A percentile compares a stretch with the other conserved stretches of the same genome.
phyloP scores from a whole-genome alignment of 2,888 invertebrate species.

The Melieria picta region DNA sequence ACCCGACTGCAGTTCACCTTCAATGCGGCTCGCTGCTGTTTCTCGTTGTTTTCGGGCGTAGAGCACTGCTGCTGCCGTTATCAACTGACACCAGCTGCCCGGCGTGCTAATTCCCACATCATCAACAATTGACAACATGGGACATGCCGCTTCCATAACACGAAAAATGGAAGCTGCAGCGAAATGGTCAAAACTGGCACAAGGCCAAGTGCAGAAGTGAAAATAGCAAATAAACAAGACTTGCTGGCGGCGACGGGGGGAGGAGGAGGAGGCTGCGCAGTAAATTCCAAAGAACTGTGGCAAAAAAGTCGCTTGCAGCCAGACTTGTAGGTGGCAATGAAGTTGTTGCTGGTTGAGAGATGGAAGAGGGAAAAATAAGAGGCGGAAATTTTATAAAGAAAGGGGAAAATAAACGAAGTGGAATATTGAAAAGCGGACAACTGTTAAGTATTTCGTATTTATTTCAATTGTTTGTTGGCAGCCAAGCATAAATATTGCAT shows the following conservation, averaged over 20 bases:
- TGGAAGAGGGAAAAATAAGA: too few relatives aligned
- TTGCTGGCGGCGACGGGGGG: neutral
- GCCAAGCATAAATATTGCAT: constrained; percentile 49
- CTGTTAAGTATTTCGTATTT: constrained; percentile 54
- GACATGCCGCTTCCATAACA: constrained; percentile 41
- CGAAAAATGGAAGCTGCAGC: too few relatives aligned
- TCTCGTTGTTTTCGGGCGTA: too few relatives aligned
- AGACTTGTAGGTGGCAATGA: too few relatives aligned
- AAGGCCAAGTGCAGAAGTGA: neutral
- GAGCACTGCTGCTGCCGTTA: too few relatives aligned
- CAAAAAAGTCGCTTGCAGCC: too few relatives aligned
- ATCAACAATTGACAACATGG: constrained; percentile 45
- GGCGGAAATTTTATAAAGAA: neutral
- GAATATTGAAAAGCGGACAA: constrained; percentile 50
- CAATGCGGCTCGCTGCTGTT: too few relatives aligned
- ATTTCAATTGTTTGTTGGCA: constrained; percentile 59
- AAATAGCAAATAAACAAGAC: neutral
- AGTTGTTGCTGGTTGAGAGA: too few relatives aligned
- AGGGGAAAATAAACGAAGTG: constrained; percentile 22
- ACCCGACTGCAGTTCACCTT: neutral
- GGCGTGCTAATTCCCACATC: constrained; percentile 43
- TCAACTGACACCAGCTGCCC: neutral
- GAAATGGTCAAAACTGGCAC: neutral
- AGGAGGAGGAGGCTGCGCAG: neutral
- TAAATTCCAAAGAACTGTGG: too few relatives aligned